A percentile compares a stretch with the other conserved stretches of the same genome.
Evolutionary conservation across 1,140 invertebrate genomes (phyloP).

Genomic region (Pseudomyrmex pallidus): DNA sequence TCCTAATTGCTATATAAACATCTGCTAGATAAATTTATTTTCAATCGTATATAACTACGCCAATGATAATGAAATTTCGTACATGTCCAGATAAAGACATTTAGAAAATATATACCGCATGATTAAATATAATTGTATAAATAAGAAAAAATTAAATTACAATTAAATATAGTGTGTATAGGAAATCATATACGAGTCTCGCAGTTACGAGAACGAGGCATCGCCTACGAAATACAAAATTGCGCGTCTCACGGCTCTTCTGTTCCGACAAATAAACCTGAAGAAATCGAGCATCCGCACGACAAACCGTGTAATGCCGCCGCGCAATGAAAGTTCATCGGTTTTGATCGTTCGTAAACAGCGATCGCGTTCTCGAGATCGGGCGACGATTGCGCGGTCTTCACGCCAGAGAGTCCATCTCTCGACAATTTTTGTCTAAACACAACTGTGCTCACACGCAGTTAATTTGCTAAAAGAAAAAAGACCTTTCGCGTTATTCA

Average conservation of each 20-base stretch:
- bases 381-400: slow-evolving; percentile 14
- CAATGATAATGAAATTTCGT: slow-evolving; percentile 10
- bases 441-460: not conserved
- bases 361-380: slow-evolving; percentile 44
- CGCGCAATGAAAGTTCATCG: slow-evolving; percentile 68
- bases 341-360: slow-evolving; percentile 41
- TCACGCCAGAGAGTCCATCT: not conserved
- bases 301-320: slow-evolving; percentile 73
- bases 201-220: slow-evolving; percentile 51
- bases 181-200: slow-evolving; percentile 27
- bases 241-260: slow-evolving; percentile 4
- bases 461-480: not conserved
- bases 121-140: slow-evolving; percentile 5
- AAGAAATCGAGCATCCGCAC: slow-evolving; percentile 51
- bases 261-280: slow-evolving; percentile 20
- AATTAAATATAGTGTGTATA: not conserved
- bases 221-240: slow-evolving; percentile 47
- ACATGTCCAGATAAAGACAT: not conserved
- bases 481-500: not conserved
- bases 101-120: not conserved
- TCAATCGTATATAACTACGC: slow-evolving; percentile 1
- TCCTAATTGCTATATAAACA: no score
- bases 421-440: not conserved
- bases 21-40: not conserved
- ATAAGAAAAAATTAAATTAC: not conserved